These are phyloP conservation scores for Mirounga angustirostris DNA, from an alignment of 2,113 vertebrate species.

Conservation along the genomic window DNA sequence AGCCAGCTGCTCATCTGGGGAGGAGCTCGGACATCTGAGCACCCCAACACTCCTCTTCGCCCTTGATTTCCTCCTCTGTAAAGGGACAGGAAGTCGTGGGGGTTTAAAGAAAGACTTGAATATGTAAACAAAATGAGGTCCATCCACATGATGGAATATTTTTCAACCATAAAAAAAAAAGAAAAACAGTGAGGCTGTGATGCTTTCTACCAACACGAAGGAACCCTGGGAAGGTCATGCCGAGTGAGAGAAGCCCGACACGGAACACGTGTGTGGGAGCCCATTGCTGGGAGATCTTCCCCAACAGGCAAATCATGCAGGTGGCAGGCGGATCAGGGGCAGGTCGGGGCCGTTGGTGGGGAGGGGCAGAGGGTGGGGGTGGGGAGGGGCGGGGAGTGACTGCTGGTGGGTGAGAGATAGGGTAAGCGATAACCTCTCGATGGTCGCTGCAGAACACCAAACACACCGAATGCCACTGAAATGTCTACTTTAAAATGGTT, in stretches of 20 bases:
- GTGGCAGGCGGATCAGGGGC: background rate
- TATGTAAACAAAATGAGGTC: too few species aligned
- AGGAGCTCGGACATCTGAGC: background rate
- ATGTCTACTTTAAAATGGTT: background rate
- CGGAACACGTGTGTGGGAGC: accelerated
- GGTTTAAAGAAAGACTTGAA: background rate
- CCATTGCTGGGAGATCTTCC: accelerated
- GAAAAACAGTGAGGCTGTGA: background rate
- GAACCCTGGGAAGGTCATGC: background rate
- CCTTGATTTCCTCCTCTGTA: background rate
- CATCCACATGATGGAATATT: accelerated
- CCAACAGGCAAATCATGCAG: background rate
- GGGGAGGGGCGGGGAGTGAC: background rate
- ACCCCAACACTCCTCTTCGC: background rate
- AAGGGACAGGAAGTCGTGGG: background rate
- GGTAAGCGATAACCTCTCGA: accelerated
- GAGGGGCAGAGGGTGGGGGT: accelerated
- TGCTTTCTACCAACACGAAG: accelerated
- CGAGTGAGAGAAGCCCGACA: background rate
- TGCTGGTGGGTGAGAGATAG: background rate
- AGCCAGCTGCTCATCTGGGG: background rate
- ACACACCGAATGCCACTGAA: accelerated
- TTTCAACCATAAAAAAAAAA: background rate
- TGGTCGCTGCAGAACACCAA: background rate
- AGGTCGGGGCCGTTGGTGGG: background rate